Percentiles rank a stretch among this genome's conserved stretches.
These are phyloP conservation scores for Andrena flavipes DNA, from an alignment of 2,888 invertebrate species.

Conservation along the genomic window DNA sequence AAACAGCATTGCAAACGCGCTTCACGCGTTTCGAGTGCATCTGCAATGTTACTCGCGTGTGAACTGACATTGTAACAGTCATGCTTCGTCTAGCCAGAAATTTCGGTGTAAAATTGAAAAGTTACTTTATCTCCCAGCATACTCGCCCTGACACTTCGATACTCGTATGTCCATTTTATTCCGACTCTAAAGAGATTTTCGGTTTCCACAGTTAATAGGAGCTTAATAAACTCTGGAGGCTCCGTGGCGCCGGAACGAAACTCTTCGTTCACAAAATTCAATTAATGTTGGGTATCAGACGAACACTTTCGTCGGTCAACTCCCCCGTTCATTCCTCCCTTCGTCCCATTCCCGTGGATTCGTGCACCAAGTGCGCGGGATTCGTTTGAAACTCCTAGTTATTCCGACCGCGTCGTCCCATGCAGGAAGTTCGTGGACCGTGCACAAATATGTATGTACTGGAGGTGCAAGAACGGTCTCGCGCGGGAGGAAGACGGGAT, in stretches of 20 bases:
- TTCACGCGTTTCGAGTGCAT: slow-evolving; percentile 7
- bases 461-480: slow-evolving; percentile 22
- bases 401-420: slow-evolving; percentile 58
- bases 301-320: slow-evolving; percentile 53
- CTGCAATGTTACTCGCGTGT: slow-evolving; percentile 11
- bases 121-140: neutral
- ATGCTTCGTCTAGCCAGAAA: neutral
- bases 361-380: slow-evolving; percentile 27
- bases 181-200: neutral
- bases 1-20: slow-evolving; percentile 25
- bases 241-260: neutral
- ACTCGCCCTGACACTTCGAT: neutral
- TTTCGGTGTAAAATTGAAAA: neutral
- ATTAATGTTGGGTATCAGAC: slow-evolving; percentile 47
- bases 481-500: slow-evolving; percentile 7
- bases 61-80: slow-evolving; percentile 6
- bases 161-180: neutral
- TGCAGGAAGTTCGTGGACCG: slow-evolving; percentile 48
- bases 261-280: slow-evolving; percentile 62
- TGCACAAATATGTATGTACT: slow-evolving; percentile 33
- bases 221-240: neutral
- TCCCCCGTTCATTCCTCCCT: neutral
- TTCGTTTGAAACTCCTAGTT: slow-evolving; percentile 62
- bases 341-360: slow-evolving; percentile 26
- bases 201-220: neutral